Conservation (phyloP, 1,140 invertebrate species). For the Sitophilus oryzae region DNA sequence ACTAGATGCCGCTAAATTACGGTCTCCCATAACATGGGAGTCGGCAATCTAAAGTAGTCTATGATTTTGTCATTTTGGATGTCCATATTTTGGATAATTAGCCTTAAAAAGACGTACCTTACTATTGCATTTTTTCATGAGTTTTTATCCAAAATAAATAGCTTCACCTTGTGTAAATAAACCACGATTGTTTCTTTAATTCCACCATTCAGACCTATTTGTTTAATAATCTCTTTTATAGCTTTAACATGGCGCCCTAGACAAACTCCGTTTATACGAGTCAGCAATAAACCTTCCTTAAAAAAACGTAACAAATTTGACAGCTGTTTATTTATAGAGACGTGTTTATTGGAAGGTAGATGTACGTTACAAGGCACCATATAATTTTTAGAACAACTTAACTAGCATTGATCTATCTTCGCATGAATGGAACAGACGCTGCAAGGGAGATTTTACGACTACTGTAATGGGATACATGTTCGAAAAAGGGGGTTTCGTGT, state of each 20-base stretch:
- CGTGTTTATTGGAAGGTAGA: conserved; percentile 13
- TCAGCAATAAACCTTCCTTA: background rate
- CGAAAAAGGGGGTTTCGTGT: background rate
- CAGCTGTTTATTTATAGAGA: conserved; percentile 12
- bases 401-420: background rate
- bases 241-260: conserved; percentile 10
- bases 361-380: background rate
- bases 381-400: background rate
- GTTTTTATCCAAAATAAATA: no score
- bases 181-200: background rate
- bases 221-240: conserved; percentile 9
- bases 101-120: no score
- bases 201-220: background rate
- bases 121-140: no score
- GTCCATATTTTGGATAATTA: no score
- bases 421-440: conserved; percentile 10
- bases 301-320: conserved; percentile 1
- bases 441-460: conserved; percentile 5
- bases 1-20: no score
- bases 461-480: conserved; percentile 14
- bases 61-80: no score
- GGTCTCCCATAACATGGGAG: no score
- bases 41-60: no score
- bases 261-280: conserved; percentile 1
- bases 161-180: no score